Evolutionary conservation across 2,888 invertebrate genomes (phyloP), one percentile per base, ranked within the genome.

Genomic region (Volucella bombylans): DNA sequence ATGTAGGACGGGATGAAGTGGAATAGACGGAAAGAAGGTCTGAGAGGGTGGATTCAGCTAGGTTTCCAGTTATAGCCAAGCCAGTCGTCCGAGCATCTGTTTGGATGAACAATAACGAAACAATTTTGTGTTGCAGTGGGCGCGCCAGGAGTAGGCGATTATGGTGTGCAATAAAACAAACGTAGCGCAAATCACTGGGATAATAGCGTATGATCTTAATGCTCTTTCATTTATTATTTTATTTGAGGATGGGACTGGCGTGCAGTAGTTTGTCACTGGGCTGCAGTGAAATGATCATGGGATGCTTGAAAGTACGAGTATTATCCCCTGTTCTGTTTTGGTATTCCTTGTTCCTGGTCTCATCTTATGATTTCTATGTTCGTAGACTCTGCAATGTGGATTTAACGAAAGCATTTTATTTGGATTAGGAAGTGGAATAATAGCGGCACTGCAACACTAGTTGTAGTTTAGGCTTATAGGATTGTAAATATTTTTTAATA

Each of bases 111-210:
- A 18, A 47, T 52, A 49, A 52, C 39, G 55, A 61, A 54, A 14
- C 14, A 41, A 38, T 80, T 43, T 61, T 39, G 43, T 50, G 38
- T 50, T 41, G 65, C 57, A 57, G n/a, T 45, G 10, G 57, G 39
- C 45, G 57, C 55, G 23, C 38, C 41, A 49, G 62, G 55, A 64
- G 62, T 67, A 57, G 64, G 72, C 69, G 64, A 69, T 74, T 80
- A 83, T 69, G 49, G 69, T 74, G 43, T 59, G 64, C 69, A 83
- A 83, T 83, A 83, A 80, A 83, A 83, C 80, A 83, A 83, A 83
- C 69, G 55, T 59, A 59, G 74, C 47, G 31, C 57, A 49, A 80
- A 64, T 52, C 18, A 65, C 65, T 14, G 55, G 65, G 65, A 80
- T 73, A 80, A 83, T 80, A 65, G 73, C 62, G 79, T 69, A 80